Evolutionary conservation across 2,888 invertebrate species (phyloP), one percentile per base, ranked within the genome.

Genomic region (Autographa gamma): DNA sequence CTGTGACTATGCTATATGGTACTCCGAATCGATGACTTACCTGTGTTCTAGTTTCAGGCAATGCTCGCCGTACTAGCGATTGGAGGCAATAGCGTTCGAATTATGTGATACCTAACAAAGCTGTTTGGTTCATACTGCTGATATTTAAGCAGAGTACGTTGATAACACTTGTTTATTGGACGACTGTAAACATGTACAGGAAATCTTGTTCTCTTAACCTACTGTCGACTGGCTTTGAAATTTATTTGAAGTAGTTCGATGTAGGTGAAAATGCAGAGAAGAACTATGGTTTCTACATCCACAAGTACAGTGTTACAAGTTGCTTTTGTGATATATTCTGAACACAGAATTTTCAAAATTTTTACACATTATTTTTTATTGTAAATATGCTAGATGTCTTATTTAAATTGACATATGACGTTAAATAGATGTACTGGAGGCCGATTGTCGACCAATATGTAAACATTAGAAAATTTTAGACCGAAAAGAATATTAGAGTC

Each of bases 91-190:
- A 16, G n/a, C n/a, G n/a, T 48, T 48, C 48, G 48, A 48, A 48
- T 48, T n/a, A 48, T 48, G 48, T n/a, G n/a, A 2, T 48, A n/a
- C 48, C n/a, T 48, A n/a, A n/a, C 48, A 6, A 48, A 48, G 48
- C 48, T 48, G 16, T 43, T 16, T 5, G 16, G n/a, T n/a, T 48
- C 48, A 48, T n/a, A n/a, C n/a, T 48, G n/a, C 48, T 14, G 14
- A 41, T 41, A 41, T 41, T 13, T 25, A 25, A 25, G 25, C 25
- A 25, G 25, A 48, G n/a, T n/a, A n/a, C 11, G 6, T 14, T 48
- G 48, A 48, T 48, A 48, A 48, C n/a, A 48, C 48, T n/a, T 48
- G 48, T 48, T 48, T 48, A 48, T 48, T 48, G 48, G 7, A n/a
- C n/a, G 7, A n/a, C 5, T 7, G 16, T 5, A 7, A n/a, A 48